Evolutionary conservation across 1,140 invertebrate species (phyloP).

Genomic region (Parasteatoda tepidariorum): DNA sequence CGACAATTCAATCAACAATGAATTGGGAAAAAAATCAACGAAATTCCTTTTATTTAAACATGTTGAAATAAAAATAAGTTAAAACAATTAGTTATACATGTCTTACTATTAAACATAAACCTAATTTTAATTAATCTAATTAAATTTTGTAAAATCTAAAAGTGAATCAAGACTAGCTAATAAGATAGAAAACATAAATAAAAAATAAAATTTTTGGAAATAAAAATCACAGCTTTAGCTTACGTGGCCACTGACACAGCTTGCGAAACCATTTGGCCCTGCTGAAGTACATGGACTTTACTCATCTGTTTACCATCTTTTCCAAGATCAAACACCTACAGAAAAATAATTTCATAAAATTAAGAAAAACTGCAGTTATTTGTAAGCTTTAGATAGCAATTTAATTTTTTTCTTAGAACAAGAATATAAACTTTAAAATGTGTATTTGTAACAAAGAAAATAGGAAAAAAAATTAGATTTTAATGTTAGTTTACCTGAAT

Average conservation of each 20-base stretch:
- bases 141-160: too few relatives aligned
- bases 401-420: not conserved
- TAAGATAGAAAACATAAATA: too few relatives aligned
- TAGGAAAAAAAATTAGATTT: slow-evolving; percentile 7
- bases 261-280: slow-evolving; percentile 81
- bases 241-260: slow-evolving; percentile 81
- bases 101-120: too few relatives aligned
- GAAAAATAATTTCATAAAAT: not conserved
- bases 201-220: too few relatives aligned
- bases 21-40: too few relatives aligned
- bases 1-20: too few relatives aligned
- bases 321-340: slow-evolving; percentile 91
- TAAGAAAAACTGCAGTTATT: not conserved
- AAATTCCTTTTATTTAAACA: too few relatives aligned
- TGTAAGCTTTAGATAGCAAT: not conserved
- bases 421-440: not conserved
- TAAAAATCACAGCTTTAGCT: too few relatives aligned
- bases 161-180: too few relatives aligned
- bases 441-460: not conserved
- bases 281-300: slow-evolving; percentile 80
- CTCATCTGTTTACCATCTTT: slow-evolving; percentile 78
- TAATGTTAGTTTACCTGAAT: slow-evolving; percentile 72
- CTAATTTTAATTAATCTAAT: too few relatives aligned
- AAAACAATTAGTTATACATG: too few relatives aligned
- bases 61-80: too few relatives aligned